These are phyloP conservation scores for Chaunax sp. DNA, from an alignment of 2,797 vertebrate genomes.

Conservation along the genomic window DNA sequence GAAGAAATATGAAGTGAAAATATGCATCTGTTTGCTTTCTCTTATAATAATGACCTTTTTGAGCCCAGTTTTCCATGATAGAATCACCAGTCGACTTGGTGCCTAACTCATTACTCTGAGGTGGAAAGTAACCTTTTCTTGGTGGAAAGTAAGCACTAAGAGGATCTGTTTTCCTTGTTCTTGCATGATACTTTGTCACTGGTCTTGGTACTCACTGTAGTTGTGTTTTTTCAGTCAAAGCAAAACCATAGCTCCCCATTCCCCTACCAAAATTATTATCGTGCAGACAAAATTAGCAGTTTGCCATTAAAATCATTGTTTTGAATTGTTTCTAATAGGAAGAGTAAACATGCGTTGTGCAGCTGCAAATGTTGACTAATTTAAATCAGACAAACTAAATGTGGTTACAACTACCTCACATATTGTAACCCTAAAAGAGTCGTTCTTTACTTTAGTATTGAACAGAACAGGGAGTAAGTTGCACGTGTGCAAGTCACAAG, in stretches of 20 bases:
- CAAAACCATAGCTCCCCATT: slow-evolving; percentile 5
- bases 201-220: slow-evolving; percentile 27
- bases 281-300: slow-evolving; percentile 21
- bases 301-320: not conserved
- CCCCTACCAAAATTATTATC: slow-evolving; percentile 12
- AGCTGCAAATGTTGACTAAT: slow-evolving; percentile 9
- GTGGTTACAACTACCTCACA: not conserved
- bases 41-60: slow-evolving; percentile 54
- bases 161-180: slow-evolving; percentile 40
- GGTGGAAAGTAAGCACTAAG: slow-evolving; percentile 52
- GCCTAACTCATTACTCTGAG: slow-evolving; percentile 37
- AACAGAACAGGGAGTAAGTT: too few species aligned
- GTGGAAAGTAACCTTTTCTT: slow-evolving; percentile 55
- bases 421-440: too few species aligned
- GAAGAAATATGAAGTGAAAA: slow-evolving; percentile 27
- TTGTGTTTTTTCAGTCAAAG: slow-evolving; percentile 41
- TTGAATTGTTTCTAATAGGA: not conserved
- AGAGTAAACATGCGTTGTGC: not conserved
- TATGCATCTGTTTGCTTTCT: slow-evolving; percentile 33
- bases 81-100: slow-evolving; percentile 39
- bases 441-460: too few species aligned
- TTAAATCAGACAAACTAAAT: not conserved
- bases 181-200: slow-evolving; percentile 29
- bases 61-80: slow-evolving; percentile 57
- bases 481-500: too few species aligned